phyloP scores from a whole-genome alignment of 2,113 vertebrate species.

The Tragelaphus strepsiceros region DNA sequence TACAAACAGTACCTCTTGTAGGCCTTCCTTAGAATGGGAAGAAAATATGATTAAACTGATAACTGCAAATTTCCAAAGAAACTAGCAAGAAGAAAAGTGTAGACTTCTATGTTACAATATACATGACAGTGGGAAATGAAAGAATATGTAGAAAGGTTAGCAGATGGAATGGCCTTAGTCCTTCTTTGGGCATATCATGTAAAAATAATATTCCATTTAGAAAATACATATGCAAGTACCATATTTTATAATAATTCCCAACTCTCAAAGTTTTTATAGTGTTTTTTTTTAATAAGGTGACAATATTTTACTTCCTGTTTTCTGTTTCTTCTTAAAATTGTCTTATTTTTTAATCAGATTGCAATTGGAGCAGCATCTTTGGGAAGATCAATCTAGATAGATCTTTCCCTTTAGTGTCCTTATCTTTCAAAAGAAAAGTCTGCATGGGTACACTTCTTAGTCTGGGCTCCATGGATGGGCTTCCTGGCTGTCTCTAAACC shows the following conservation, averaged over 20 bases:
- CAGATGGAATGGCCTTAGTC: background rate
- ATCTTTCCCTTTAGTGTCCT: background rate
- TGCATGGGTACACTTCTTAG: background rate
- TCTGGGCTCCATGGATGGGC: background rate
- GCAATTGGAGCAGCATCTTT: background rate
- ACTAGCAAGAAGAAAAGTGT: background rate
- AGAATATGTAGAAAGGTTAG: background rate
- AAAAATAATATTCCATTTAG: background rate
- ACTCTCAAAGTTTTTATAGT: background rate
- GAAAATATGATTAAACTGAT: conserved; percentile 1
- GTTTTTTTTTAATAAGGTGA: background rate
- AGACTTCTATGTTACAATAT: background rate
- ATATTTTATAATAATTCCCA: background rate
- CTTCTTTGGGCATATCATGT: background rate
- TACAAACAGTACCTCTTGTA: background rate
- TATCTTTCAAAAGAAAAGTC: background rate
- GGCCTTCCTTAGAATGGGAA: background rate
- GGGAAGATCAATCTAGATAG: background rate
- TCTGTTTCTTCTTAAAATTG: background rate
- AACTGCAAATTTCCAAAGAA: conserved; percentile 11
- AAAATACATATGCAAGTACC: background rate
- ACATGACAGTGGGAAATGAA: background rate
- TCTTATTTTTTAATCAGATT: background rate
- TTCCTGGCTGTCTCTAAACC: background rate
- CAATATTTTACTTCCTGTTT: background rate